A percentile compares a stretch with the other conserved stretches of the same genome.
Evolutionary conservation across 2,888 invertebrate genomes (phyloP).

Genomic region (Acrobasis repandana): DNA sequence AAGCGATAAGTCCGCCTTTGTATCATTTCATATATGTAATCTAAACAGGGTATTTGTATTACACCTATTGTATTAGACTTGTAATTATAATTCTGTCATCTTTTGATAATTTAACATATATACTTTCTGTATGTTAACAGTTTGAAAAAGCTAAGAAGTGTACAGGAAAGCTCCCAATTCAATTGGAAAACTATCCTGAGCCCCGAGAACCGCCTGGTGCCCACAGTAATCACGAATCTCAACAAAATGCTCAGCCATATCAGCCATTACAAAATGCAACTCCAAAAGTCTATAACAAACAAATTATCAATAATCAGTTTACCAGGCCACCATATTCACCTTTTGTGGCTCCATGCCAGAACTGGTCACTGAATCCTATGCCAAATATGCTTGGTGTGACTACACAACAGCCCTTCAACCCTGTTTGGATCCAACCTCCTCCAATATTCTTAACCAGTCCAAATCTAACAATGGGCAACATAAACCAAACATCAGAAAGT

Average conservation of each 20-base stretch:
- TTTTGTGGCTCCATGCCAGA: slow-evolving; percentile 17
- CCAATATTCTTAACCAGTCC: slow-evolving; percentile 26
- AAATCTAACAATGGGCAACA: slow-evolving; percentile 31
- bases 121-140: slow-evolving; percentile 36
- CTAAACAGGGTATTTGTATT: too few relatives aligned
- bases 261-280: slow-evolving; percentile 4
- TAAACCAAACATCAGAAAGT: slow-evolving; percentile 27
- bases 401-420: slow-evolving; percentile 29
- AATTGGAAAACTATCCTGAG: slow-evolving; percentile 48
- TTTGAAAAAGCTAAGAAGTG: slow-evolving; percentile 50
- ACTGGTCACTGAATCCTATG: not conserved
- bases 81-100: too few relatives aligned
- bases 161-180: slow-evolving; percentile 36
- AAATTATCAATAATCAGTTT: slow-evolving; percentile 43
- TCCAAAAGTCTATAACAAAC: slow-evolving; percentile 40
- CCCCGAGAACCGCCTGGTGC: slow-evolving; percentile 52
- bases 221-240: not conserved
- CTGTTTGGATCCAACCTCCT: slow-evolving; percentile 16
- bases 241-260: not conserved
- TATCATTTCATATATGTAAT: too few relatives aligned
- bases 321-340: slow-evolving; percentile 32
- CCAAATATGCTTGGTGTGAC: slow-evolving; percentile 6
- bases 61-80: too few relatives aligned
- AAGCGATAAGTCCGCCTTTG: too few relatives aligned
- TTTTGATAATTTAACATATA: too few relatives aligned